These are phyloP conservation scores for Gonioctena quinquepunctata DNA, from an alignment of 1,140 invertebrate species.

Conservation along the genomic window DNA sequence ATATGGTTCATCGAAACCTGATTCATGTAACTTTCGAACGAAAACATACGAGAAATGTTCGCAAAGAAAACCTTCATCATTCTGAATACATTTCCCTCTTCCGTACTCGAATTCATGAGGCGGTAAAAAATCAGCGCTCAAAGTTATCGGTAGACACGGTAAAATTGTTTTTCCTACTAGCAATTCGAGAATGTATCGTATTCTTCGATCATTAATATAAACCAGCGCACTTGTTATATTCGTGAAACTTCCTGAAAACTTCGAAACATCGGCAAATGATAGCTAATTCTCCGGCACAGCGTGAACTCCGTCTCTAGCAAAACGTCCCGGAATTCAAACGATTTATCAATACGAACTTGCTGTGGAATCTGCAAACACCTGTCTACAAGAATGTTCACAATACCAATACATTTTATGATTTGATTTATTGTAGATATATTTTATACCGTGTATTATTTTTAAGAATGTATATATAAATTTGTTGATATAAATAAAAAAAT, in stretches of 20 bases:
- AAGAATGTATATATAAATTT: no score
- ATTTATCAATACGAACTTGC: neutral
- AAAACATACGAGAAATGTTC: neutral
- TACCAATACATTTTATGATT: no score
- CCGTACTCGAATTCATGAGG: neutral
- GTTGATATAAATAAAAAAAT: no score
- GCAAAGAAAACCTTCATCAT: neutral
- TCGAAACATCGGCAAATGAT: conserved; percentile 3
- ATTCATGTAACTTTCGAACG: no score
- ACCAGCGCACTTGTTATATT: neutral
- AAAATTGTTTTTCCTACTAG: neutral
- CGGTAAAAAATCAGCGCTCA: neutral
- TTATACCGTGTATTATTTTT: no score
- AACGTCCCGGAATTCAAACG: neutral
- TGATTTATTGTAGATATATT: no score
- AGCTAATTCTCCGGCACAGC: neutral
- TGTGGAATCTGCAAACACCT: no score
- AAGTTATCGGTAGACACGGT: neutral
- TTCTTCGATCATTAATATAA: neutral
- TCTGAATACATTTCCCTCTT: neutral
- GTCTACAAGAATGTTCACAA: no score
- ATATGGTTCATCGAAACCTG: no score
- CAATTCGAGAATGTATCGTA: neutral
- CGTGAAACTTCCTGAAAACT: conserved; percentile 1
- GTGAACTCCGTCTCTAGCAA: conserved; percentile 1